Conservation (phyloP, 2,797 vertebrate genomes). For the Sebastes diaconus region DNA sequence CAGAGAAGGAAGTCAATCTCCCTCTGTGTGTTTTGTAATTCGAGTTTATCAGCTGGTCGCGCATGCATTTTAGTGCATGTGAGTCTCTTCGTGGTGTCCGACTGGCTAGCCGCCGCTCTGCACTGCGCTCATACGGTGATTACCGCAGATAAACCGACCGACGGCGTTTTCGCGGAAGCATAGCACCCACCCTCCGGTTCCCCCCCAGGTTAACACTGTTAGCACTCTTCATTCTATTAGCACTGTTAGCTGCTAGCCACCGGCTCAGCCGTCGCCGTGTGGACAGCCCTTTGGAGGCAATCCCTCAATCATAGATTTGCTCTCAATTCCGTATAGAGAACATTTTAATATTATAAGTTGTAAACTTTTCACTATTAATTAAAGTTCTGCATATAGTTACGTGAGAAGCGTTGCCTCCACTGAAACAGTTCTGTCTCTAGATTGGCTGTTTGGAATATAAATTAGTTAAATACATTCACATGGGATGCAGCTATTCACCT, state of each 20-base stretch:
- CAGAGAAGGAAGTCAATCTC: not conserved
- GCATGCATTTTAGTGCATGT: not conserved
- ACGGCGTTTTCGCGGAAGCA: not conserved
- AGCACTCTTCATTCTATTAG: not conserved
- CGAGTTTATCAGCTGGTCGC: no score
- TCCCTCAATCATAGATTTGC: not conserved
- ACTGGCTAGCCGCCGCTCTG: not conserved
- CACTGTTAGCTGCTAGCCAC: not conserved
- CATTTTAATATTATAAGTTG: not conserved
- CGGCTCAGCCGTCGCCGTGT: not conserved
- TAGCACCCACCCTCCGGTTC: not conserved
- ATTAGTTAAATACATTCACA: not conserved
- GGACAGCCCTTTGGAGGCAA: accelerated
- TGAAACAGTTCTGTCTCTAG: not conserved
- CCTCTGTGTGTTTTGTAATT: not conserved
- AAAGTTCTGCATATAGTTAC: not conserved
- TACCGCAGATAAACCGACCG: not conserved
- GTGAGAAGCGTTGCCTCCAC: not conserved
- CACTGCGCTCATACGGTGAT: not conserved
- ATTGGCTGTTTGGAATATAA: not conserved
- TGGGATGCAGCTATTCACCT: not conserved
- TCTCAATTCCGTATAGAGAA: not conserved
- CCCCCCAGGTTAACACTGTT: not conserved
- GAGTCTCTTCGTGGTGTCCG: not conserved
- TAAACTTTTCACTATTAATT: not conserved